Conservation (phyloP, 2,113 vertebrate species). For the Amphiprion ocellaris region DNA sequence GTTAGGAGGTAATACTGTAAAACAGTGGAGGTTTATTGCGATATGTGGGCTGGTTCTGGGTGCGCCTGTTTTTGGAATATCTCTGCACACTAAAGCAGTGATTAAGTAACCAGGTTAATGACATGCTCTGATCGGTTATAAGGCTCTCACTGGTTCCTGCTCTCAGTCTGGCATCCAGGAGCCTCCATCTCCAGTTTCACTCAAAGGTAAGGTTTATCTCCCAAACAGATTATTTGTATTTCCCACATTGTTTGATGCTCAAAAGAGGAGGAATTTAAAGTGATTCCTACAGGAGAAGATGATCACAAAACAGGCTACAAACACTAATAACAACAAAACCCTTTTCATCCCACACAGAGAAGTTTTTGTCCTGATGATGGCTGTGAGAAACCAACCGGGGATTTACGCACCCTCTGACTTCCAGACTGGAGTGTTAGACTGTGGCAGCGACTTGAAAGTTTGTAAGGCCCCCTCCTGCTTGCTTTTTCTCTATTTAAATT, state of each 20-base stretch:
- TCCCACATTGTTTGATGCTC: constrained; percentile 4
- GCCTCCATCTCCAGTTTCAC: neutral
- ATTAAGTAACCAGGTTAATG: neutral
- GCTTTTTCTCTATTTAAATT: neutral
- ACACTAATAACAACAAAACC: neutral
- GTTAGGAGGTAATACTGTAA: too few relatives aligned
- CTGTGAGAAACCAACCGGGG: constrained; percentile 59
- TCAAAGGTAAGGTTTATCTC: constrained; percentile 46
- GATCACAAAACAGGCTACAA: too few relatives aligned
- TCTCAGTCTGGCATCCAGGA: neutral
- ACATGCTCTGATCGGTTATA: constrained; percentile 5
- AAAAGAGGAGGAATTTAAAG: neutral
- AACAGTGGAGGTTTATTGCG: too few relatives aligned
- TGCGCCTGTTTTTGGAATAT: neutral
- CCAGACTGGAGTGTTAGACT: constrained; percentile 72
- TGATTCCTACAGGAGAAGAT: neutral
- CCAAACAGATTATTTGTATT: neutral
- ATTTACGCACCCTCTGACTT: constrained; percentile 68
- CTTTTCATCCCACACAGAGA: constrained; percentile 34
- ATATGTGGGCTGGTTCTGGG: neutral
- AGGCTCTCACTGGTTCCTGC: neutral
- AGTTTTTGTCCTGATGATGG: constrained; percentile 57
- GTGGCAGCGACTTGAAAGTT: constrained; percentile 63
- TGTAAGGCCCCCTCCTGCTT: constrained; percentile 73
- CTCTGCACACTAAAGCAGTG: neutral